phyloP scores from a whole-genome alignment of 1,140 invertebrate species.

The Cydia amplana region DNA sequence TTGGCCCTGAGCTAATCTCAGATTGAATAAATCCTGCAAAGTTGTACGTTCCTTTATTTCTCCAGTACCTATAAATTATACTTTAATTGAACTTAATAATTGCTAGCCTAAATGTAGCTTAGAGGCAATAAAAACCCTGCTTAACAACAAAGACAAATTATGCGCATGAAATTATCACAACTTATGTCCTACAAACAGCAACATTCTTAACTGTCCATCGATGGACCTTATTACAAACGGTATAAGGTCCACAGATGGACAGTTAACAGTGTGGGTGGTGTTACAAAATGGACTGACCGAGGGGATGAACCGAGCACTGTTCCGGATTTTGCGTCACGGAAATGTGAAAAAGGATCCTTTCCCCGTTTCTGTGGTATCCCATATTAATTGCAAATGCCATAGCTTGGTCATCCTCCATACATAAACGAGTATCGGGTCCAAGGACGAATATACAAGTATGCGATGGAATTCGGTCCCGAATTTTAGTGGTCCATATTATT shows the following conservation, averaged over 20 bases:
- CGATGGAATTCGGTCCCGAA: background rate
- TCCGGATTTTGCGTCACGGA: slow-evolving; percentile 1
- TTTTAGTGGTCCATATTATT: background rate
- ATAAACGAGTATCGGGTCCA: background rate
- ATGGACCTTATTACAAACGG: no score
- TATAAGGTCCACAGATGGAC: no score
- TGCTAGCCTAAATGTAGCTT: background rate
- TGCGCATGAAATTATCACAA: slow-evolving; percentile 13
- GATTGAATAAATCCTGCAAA: no score
- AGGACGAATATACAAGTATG: background rate
- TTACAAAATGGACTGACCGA: background rate
- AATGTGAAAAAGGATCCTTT: background rate
- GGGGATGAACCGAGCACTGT: background rate
- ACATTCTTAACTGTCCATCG: no score
- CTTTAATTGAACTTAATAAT: background rate
- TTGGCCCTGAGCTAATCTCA: no score
- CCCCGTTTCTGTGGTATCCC: background rate
- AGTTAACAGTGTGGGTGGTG: no score
- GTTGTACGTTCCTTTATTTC: no score
- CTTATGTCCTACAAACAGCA: background rate
- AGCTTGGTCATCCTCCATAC: background rate
- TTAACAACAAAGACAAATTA: background rate
- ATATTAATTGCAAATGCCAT: slow-evolving; percentile 19
- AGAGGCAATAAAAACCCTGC: background rate
- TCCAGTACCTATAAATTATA: no score